phyloP scores from a whole-genome alignment of 2,113 vertebrate species.

The Istiophorus platypterus region DNA sequence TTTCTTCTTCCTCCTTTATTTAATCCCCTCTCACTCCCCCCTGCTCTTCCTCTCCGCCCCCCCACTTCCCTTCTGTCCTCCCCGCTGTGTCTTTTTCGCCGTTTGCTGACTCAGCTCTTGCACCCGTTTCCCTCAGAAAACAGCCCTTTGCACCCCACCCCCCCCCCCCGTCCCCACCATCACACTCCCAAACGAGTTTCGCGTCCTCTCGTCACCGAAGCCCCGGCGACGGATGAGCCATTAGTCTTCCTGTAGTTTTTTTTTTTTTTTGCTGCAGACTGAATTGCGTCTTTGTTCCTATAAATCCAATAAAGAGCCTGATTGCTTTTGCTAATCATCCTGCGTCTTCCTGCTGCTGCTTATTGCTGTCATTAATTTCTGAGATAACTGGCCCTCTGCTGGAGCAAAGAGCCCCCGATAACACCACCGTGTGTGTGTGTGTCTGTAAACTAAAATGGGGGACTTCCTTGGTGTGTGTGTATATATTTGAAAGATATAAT shows the following conservation, averaged over 20 bases:
- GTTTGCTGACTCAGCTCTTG: constrained; percentile 42
- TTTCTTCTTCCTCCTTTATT: background rate
- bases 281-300: constrained; percentile 79
- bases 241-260: constrained; percentile 71
- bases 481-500: constrained; percentile 14
- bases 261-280: constrained; percentile 53
- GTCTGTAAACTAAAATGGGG: constrained; percentile 26
- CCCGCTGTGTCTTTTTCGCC: background rate
- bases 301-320: constrained; percentile 82
- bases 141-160: background rate
- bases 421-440: constrained; percentile 23
- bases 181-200: constrained; percentile 31
- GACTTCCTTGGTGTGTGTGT: constrained; percentile 36
- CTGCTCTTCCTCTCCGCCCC: background rate
- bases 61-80: background rate
- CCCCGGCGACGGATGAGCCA: constrained; percentile 59
- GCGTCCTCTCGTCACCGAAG: constrained; percentile 30
- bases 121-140: constrained; percentile 24
- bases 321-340: constrained; percentile 82
- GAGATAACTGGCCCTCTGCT: constrained; percentile 74
- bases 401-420: constrained; percentile 66
- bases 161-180: background rate
- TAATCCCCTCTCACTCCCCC: background rate
- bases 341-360: constrained; percentile 76
- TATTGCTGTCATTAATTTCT: constrained; percentile 82